These are phyloP conservation scores for Macrochelys suwanniensis DNA, from an alignment of 2,797 vertebrate species.

Conservation along the genomic window DNA sequence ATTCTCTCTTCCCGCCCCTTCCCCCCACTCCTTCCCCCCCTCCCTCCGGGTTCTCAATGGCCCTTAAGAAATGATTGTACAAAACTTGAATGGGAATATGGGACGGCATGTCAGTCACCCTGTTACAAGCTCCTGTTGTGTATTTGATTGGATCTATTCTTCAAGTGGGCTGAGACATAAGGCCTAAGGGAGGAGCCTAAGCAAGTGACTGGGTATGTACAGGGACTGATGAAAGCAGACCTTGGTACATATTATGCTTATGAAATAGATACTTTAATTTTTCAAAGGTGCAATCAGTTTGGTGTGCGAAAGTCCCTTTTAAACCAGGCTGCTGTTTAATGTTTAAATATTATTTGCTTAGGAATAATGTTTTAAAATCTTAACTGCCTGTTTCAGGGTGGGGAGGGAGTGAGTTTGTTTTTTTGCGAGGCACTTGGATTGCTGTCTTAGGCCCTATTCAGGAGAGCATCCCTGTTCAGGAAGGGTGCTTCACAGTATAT, in stretches of 20 bases:
- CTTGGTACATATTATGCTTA: background rate
- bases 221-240: background rate
- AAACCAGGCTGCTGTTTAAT: background rate
- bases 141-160: no score
- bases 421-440: background rate
- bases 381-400: background rate
- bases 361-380: background rate
- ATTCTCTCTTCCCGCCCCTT: no score
- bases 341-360: background rate
- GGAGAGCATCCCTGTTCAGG: no score
- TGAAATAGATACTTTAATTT: background rate
- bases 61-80: background rate
- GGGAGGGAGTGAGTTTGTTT: background rate
- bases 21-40: no score
- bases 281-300: background rate
- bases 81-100: background rate
- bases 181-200: background rate
- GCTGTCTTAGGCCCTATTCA: background rate
- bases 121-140: accelerated
- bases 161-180: background rate
- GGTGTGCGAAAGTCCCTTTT: background rate
- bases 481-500: no score
- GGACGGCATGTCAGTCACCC: accelerated
- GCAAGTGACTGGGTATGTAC: background rate
- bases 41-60: no score